Conservation (phyloP, 2,113 vertebrate genomes). For the Girardinichthys multiradiatus region DNA sequence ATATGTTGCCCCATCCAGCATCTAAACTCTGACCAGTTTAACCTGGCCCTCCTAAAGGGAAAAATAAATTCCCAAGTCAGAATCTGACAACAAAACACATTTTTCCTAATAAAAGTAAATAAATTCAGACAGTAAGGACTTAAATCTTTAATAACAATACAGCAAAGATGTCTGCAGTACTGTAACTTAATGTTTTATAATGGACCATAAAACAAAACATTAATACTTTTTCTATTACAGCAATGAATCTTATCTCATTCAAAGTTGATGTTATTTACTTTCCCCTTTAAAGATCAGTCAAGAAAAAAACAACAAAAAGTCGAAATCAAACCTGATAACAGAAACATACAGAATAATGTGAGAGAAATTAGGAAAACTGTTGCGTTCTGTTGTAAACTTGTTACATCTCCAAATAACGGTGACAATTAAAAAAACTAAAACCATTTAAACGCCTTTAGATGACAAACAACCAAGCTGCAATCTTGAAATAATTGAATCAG, state of each 20-base stretch:
- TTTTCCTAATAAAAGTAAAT: not conserved
- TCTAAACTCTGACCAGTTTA: no score
- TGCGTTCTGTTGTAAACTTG: constrained; percentile 32
- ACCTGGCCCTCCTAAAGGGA: no score
- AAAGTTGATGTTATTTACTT: constrained; percentile 58
- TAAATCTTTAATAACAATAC: not conserved
- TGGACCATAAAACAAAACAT: not conserved
- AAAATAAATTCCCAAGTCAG: no score
- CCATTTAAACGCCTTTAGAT: constrained; percentile 28
- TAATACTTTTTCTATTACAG: not conserved
- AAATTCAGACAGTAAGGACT: not conserved
- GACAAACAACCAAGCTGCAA: constrained; percentile 5
- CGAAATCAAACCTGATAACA: constrained; percentile 28
- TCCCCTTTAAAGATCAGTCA: constrained; percentile 46
- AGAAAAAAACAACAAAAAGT: constrained; percentile 23
- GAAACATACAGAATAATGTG: not conserved
- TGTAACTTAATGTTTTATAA: not conserved
- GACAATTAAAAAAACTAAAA: constrained; percentile 20
- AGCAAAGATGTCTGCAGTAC: not conserved
- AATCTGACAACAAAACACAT: not conserved
- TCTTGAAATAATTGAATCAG: no score
- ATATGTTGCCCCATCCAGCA: no score
- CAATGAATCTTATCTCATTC: not conserved
- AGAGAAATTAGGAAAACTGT: not conserved
- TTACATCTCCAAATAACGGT: constrained; percentile 12